Evolutionary conservation across 2,797 vertebrate species (phyloP).

Genomic region (Spea hammondii): DNA sequence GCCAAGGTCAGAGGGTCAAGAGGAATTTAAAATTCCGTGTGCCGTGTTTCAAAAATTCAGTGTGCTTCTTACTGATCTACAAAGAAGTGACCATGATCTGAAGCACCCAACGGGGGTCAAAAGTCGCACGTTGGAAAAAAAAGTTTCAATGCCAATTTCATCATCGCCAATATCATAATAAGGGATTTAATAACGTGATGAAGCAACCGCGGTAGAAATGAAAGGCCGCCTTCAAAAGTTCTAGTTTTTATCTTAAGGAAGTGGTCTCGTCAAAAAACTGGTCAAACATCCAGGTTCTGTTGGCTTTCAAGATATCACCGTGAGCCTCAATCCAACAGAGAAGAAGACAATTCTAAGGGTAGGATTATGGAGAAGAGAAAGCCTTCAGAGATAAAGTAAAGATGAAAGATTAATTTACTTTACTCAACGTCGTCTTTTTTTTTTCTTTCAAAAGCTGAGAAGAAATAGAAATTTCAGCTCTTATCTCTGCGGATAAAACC

Average conservation of each 20-base stretch:
- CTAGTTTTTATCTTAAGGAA: conserved; percentile 27
- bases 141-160: neutral
- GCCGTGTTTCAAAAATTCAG: neutral
- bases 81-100: neutral
- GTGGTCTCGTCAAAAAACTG: conserved; percentile 50
- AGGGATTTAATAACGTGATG: neutral
- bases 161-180: neutral
- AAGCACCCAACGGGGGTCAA: neutral
- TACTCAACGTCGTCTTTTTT: conserved; percentile 50
- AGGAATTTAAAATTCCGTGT: neutral
- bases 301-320: conserved; percentile 57
- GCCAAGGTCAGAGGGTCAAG: conserved; percentile 30
- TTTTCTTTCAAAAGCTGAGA: conserved; percentile 40
- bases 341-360: conserved; percentile 53
- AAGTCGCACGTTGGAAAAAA: neutral
- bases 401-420: conserved; percentile 57
- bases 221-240: conserved; percentile 54
- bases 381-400: conserved; percentile 57
- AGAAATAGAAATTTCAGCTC: conserved; percentile 16
- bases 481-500: conserved; percentile 7
- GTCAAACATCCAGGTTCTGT: neutral
- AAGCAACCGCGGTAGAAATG: neutral
- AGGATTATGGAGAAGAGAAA: conserved; percentile 56
- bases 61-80: neutral
- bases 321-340: conserved; percentile 58